phyloP scores from a whole-genome alignment of 2,113 vertebrate genomes.

The Diadophis punctatus region DNA sequence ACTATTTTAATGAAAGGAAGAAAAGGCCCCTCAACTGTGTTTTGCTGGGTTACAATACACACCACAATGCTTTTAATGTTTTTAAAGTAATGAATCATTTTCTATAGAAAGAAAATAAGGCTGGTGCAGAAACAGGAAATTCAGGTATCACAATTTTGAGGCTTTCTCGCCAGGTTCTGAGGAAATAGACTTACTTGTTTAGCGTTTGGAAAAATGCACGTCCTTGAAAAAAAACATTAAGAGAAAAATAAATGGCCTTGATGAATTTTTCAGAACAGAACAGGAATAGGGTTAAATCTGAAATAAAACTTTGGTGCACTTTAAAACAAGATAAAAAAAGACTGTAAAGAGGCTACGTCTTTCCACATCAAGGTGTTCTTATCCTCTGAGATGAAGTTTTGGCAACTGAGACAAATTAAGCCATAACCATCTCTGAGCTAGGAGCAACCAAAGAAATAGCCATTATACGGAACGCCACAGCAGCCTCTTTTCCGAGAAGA shows the following conservation, averaged over 20 bases:
- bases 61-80: neutral
- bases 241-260: neutral
- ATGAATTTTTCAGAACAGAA: neutral
- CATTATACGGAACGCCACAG: slow-evolving; percentile 37
- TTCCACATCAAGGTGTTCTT: slow-evolving; percentile 17
- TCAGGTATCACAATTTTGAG: neutral
- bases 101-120: neutral
- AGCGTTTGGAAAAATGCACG: no score
- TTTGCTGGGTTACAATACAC: neutral
- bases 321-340: neutral
- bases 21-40: neutral
- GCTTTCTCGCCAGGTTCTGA: neutral
- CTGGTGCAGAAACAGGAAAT: neutral
- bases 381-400: slow-evolving; percentile 42
- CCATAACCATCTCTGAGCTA: slow-evolving; percentile 41
- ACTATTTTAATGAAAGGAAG: neutral
- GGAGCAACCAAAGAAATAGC: slow-evolving; percentile 32
- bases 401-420: slow-evolving; percentile 38
- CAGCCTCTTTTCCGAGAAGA: slow-evolving; percentile 40
- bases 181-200: neutral
- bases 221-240: neutral
- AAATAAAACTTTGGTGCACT: neutral
- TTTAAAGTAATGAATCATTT: neutral
- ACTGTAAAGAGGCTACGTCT: slow-evolving; percentile 17
- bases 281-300: neutral